phyloP scores from a whole-genome alignment of 2,888 invertebrate species.

The Sericinus montela region DNA sequence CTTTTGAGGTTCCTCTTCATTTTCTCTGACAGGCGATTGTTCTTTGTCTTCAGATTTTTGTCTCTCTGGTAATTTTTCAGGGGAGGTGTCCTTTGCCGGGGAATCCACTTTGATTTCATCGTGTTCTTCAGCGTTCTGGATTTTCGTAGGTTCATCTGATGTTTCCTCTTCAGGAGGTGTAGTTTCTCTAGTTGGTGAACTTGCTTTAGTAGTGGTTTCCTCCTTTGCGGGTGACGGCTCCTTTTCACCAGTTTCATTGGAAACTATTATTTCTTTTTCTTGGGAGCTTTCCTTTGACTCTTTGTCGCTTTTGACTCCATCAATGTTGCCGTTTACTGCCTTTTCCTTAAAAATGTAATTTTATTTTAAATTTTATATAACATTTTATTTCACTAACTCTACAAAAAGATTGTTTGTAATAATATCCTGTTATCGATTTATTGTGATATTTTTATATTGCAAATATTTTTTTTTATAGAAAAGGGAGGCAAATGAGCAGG shows the following conservation, averaged over 20 bases:
- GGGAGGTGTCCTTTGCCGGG: constrained; percentile 33
- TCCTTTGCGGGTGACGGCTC: constrained; percentile 35
- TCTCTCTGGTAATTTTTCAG: constrained; percentile 39
- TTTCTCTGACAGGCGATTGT: constrained; percentile 42
- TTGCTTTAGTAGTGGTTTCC: constrained; percentile 34
- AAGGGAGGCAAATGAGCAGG: too few species aligned
- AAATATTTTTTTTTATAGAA: too few species aligned
- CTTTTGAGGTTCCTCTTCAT: constrained; percentile 38
- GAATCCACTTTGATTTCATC: constrained; percentile 30
- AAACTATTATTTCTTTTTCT: constrained; percentile 39
- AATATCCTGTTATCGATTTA: too few species aligned
- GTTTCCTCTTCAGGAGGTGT: constrained; percentile 30
- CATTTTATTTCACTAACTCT: too few species aligned
- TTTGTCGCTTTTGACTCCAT: constrained; percentile 34
- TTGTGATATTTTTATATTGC: too few species aligned
- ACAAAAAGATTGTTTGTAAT: too few species aligned
- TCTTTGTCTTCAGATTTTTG: constrained; percentile 48
- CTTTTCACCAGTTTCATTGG: constrained; percentile 33
- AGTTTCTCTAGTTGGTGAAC: constrained; percentile 37
- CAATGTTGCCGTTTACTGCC: constrained; percentile 58
- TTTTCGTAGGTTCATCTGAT: constrained; percentile 24
- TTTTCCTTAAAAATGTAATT: constrained; percentile 39
- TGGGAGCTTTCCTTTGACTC: constrained; percentile 52
- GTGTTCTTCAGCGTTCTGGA: constrained; percentile 8
- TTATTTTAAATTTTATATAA: neutral